Percentiles rank a stretch among this genome's conserved stretches.
Evolutionary conservation across 1,140 invertebrate genomes (phyloP).

Genomic region (Physella acuta): DNA sequence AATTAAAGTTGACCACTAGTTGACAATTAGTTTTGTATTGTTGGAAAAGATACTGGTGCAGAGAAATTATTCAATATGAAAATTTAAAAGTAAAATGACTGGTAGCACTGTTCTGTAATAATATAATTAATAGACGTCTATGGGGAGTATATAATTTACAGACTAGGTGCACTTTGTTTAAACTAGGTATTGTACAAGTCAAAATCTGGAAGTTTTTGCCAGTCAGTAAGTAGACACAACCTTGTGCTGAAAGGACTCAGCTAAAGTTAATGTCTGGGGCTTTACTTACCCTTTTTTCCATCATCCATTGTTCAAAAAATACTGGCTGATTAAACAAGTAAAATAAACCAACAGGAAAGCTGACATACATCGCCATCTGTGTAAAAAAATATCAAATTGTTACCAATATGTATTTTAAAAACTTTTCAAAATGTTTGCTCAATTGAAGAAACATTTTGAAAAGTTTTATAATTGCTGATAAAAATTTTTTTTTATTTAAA

Average conservation of each 20-base stretch:
- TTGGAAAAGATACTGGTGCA: too few species aligned
- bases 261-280: not conserved
- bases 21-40: too few species aligned
- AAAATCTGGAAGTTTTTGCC: not conserved
- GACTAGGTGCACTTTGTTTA: too few species aligned
- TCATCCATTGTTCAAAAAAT: conserved; percentile 79
- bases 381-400: not conserved
- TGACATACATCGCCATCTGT: conserved; percentile 79
- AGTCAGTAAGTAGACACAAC: not conserved
- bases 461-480: not conserved
- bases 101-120: not conserved
- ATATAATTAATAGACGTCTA: too few species aligned
- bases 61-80: too few species aligned
- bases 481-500: not conserved
- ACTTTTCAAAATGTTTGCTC: not conserved
- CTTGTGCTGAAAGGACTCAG: not conserved
- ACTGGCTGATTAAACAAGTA: conserved; percentile 83
- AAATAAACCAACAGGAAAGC: conserved; percentile 80
- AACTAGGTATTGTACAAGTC: not conserved
- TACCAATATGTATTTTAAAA: not conserved
- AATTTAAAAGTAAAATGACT: too few species aligned
- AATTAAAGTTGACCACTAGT: too few species aligned
- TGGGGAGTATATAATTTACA: too few species aligned
- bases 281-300: conserved; percentile 65
- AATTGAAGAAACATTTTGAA: not conserved